A percentile compares a stretch with the other conserved stretches of the same genome.
These are phyloP conservation scores for Drosophila athabasca DNA, from an alignment of 1,140 invertebrate genomes.

Conservation along the genomic window DNA sequence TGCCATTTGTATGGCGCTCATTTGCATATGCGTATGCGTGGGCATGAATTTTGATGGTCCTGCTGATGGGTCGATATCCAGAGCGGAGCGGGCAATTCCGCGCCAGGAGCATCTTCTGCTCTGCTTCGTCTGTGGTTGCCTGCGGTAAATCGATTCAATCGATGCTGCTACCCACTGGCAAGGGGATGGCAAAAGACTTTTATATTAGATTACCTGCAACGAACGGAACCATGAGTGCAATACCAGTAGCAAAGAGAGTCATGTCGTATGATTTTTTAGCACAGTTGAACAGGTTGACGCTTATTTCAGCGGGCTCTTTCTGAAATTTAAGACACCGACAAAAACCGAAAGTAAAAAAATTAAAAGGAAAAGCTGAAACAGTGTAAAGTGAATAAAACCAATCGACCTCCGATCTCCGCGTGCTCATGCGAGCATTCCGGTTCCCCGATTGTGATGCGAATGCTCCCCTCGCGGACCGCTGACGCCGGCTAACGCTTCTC, in stretches of 20 bases:
- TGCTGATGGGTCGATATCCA: constrained; percentile 6
- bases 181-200: not conserved
- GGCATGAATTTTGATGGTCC: constrained; percentile 31
- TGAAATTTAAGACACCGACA: too few species aligned
- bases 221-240: not conserved
- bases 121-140: constrained; percentile 1
- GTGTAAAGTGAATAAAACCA: constrained; percentile 15
- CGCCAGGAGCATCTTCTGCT: constrained; percentile 15
- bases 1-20: constrained; percentile 15
- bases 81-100: not conserved
- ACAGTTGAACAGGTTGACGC: too few species aligned
- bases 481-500: constrained; percentile 21
- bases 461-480: not conserved
- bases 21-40: constrained; percentile 47
- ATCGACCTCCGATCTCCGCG: constrained; percentile 7
- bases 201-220: constrained; percentile 46
- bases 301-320: too few species aligned
- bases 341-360: too few species aligned
- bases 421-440: constrained; percentile 25
- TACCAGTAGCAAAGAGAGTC: too few species aligned
- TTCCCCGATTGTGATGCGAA: constrained; percentile 22
- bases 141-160: constrained; percentile 17
- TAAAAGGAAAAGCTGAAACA: too few species aligned
- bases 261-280: too few species aligned
- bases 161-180: constrained; percentile 2